These are phyloP conservation scores for Steatocranus sp. DNA, from an alignment of 2,797 vertebrate species.

Conservation along the genomic window DNA sequence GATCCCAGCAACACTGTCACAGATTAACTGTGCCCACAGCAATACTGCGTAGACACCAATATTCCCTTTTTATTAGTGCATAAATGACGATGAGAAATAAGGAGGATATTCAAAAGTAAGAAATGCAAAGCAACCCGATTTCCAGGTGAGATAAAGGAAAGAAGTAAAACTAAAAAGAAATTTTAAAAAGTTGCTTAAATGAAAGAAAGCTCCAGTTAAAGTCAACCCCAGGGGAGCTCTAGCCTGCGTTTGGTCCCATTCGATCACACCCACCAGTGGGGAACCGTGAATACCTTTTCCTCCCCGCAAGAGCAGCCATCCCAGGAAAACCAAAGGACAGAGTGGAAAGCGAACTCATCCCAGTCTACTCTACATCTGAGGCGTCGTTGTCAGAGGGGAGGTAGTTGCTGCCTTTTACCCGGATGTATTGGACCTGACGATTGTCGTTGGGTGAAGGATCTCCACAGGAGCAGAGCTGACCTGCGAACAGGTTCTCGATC, in stretches of 20 bases:
- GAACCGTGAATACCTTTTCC: neutral
- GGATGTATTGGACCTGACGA: conserved; percentile 84
- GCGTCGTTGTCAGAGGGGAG: conserved; percentile 86
- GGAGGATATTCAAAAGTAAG: neutral
- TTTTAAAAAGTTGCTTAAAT: neutral
- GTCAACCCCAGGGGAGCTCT: neutral
- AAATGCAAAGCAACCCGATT: neutral
- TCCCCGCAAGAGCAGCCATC: neutral
- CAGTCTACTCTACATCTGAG: conserved; percentile 85
- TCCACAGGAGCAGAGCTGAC: conserved; percentile 87
- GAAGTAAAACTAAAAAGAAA: neutral
- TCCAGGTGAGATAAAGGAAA: neutral
- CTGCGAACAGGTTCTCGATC: conserved; percentile 87
- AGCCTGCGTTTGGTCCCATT: neutral
- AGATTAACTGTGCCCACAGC: neutral
- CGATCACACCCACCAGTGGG: neutral
- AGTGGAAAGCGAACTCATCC: neutral
- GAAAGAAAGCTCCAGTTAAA: neutral
- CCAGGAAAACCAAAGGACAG: neutral
- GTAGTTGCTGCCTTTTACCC: conserved; percentile 90
- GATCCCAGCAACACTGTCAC: neutral
- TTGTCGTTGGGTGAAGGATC: conserved; percentile 20
- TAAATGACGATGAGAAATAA: neutral
- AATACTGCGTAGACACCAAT: neutral
- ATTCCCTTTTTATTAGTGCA: neutral